Conservation (phyloP, 2,113 vertebrate species). For the Charadrius vociferus region DNA sequence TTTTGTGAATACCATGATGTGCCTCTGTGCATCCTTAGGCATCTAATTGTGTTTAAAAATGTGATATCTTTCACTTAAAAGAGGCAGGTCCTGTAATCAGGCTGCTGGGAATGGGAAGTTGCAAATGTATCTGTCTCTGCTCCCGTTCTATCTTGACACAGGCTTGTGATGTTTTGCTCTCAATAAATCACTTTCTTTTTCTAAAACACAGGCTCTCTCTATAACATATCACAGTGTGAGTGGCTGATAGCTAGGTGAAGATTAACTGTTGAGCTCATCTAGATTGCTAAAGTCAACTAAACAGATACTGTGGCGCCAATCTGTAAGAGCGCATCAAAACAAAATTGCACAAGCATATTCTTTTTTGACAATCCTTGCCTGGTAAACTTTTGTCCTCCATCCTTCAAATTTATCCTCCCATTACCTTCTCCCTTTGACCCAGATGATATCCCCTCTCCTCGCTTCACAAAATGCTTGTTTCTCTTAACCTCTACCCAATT, state of each 20-base stretch:
- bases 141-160: background rate
- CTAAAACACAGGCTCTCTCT: background rate
- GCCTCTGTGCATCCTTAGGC: background rate
- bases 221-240: background rate
- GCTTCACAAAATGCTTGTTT: background rate
- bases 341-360: background rate
- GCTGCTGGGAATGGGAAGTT: background rate
- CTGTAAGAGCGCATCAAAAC: background rate
- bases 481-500: background rate
- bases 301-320: background rate
- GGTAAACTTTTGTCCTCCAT: background rate
- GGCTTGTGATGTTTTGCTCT: background rate
- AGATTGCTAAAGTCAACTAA: background rate
- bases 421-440: background rate
- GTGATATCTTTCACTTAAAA: background rate
- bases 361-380: background rate
- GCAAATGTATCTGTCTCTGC: background rate
- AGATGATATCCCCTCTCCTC: background rate
- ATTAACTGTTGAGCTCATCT: background rate
- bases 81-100: background rate
- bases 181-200: background rate
- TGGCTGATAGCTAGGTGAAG: background rate
- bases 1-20: background rate
- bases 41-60: background rate
- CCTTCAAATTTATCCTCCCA: background rate